phyloP scores from a whole-genome alignment of 2,113 vertebrate species.

The Myotis davidii region DNA sequence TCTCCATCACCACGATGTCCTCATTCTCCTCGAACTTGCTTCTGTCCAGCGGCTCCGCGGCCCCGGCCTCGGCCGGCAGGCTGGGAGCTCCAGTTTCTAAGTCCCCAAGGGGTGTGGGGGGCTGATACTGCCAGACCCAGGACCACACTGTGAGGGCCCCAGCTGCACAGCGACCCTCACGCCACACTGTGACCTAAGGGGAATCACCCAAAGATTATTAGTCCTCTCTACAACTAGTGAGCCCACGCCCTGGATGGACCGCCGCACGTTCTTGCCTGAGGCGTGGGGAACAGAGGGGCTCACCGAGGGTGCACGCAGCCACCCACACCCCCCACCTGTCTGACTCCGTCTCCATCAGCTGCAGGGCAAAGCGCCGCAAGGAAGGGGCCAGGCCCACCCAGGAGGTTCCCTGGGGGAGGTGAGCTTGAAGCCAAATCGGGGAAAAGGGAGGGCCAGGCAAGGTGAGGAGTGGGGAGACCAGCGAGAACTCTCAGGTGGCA shows the following conservation, averaged over 20 bases:
- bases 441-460: not conserved
- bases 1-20: constrained; percentile 98
- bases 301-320: too few species aligned
- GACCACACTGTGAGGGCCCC: too few species aligned
- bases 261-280: constrained; percentile 93
- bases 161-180: too few species aligned
- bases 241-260: constrained; percentile 97
- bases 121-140: too few species aligned
- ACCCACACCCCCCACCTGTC: not conserved
- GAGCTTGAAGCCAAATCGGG: not conserved
- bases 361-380: not conserved
- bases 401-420: not conserved
- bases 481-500: not conserved
- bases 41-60: constrained; percentile 85
- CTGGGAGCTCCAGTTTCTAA: constrained; percentile 78
- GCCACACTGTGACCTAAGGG: too few species aligned
- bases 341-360: not conserved
- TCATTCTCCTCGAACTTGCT: constrained; percentile 92
- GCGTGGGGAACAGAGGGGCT: not conserved
- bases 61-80: constrained; percentile 71
- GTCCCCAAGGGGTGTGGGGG: too few species aligned
- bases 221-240: too few species aligned
- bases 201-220: too few species aligned
- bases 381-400: not conserved
- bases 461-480: not conserved